Evolutionary conservation across 2,888 invertebrate genomes (phyloP).

Genomic region (Lycophotia porphyrea): DNA sequence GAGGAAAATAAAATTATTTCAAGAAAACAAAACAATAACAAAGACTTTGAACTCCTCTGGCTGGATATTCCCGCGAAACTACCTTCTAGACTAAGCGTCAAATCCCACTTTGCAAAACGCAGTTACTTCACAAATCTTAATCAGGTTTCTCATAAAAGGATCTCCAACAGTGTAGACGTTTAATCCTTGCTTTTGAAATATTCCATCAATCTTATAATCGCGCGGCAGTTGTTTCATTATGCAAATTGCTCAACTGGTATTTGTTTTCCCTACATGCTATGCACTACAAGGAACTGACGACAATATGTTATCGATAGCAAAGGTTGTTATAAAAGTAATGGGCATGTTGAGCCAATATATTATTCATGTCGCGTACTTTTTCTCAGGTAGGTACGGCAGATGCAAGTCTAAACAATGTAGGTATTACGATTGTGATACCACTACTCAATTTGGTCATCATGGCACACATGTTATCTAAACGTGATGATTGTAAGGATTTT

Average conservation of each 20-base stretch:
- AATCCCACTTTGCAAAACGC: slow-evolving; percentile 32
- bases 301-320: slow-evolving; percentile 8
- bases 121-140: slow-evolving; percentile 42
- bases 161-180: slow-evolving; percentile 30
- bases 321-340: slow-evolving; percentile 4
- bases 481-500: neutral
- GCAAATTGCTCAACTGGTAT: slow-evolving; percentile 38
- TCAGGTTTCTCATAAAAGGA: slow-evolving; percentile 44
- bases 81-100: slow-evolving; percentile 13
- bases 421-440: neutral
- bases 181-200: slow-evolving; percentile 40
- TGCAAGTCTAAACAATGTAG: neutral
- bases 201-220: slow-evolving; percentile 19
- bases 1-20: slow-evolving; percentile 6
- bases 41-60: slow-evolving; percentile 13
- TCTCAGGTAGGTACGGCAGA: no score
- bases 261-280: slow-evolving; percentile 29
- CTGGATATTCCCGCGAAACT: slow-evolving; percentile 19
- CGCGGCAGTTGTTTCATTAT: slow-evolving; percentile 40
- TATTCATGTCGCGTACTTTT: neutral
- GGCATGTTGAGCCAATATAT: neutral
- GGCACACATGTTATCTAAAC: neutral
- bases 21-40: slow-evolving; percentile 13
- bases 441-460: neutral
- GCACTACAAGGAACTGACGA: slow-evolving; percentile 24